phyloP scores from a whole-genome alignment of 2,797 vertebrate genomes.

The Harpagifer antarcticus region DNA sequence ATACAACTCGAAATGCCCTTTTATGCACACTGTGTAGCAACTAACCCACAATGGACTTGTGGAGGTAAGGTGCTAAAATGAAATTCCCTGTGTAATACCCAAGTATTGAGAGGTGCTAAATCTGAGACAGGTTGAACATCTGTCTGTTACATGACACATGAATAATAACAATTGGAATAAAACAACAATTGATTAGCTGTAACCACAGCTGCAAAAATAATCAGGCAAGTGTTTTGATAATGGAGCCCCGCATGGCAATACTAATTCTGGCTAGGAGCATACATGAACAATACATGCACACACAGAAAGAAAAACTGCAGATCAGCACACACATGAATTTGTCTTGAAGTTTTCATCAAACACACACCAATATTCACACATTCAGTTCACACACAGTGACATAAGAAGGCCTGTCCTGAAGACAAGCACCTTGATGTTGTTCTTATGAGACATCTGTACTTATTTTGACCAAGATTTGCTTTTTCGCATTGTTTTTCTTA shows the following conservation, averaged over 20 bases:
- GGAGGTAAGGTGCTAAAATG: neutral
- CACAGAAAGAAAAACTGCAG: conserved; percentile 28
- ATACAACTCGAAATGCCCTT: neutral
- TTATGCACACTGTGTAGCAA: neutral
- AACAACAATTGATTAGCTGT: neutral
- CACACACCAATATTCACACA: conserved; percentile 53
- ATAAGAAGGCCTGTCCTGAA: conserved; percentile 65
- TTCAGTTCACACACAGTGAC: conserved; percentile 60
- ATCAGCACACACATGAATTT: conserved; percentile 47
- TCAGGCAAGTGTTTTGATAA: too few species aligned
- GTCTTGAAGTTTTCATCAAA: conserved; percentile 65
- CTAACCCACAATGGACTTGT: neutral
- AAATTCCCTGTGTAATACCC: neutral
- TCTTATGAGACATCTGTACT: conserved; percentile 51
- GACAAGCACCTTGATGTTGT: conserved; percentile 57
- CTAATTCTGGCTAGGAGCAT: conserved; percentile 47
- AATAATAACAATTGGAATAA: neutral
- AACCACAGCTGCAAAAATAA: too few species aligned
- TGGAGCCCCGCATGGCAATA: neutral
- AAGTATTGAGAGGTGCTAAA: neutral
- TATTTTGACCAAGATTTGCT: conserved; percentile 8
- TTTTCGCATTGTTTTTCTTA: neutral
- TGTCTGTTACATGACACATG: neutral
- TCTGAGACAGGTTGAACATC: neutral
- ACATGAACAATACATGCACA: conserved; percentile 34